These are phyloP conservation scores for Oenanthe melanoleuca DNA, from an alignment of 2,113 vertebrate genomes.

Conservation along the genomic window DNA sequence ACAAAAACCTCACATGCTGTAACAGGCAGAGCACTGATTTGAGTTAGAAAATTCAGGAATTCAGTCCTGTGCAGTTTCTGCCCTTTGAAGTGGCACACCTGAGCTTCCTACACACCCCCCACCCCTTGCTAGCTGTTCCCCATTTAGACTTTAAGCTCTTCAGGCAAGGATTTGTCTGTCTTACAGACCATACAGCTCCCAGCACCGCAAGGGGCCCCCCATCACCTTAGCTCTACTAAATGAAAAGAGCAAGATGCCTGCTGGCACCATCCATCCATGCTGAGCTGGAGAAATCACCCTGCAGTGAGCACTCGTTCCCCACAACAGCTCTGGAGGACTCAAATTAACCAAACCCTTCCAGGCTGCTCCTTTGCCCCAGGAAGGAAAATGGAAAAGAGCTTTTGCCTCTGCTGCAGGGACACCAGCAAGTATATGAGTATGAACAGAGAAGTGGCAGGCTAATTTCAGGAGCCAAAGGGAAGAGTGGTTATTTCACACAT, in stretches of 20 bases:
- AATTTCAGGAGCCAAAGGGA: neutral
- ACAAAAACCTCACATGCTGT: neutral
- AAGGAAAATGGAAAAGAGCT: neutral
- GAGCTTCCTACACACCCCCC: neutral
- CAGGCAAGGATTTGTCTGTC: slow-evolving; percentile 42
- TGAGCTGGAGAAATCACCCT: neutral
- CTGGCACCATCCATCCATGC: neutral
- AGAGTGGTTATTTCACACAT: neutral
- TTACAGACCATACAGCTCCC: neutral
- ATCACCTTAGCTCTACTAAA: slow-evolving; percentile 28
- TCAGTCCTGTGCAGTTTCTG: neutral
- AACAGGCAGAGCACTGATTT: neutral
- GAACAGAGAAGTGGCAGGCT: neutral
- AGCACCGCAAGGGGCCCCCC: neutral
- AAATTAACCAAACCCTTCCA: neutral
- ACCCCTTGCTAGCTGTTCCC: neutral
- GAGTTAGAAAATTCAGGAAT: neutral
- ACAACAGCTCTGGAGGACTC: neutral
- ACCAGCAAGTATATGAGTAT: neutral
- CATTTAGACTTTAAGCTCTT: slow-evolving; percentile 57
- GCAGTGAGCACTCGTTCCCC: neutral
- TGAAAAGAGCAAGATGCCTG: slow-evolving; percentile 25
- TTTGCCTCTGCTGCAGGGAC: neutral
- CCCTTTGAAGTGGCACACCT: neutral
- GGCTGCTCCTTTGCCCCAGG: neutral